Evolutionary conservation across 1,140 invertebrate species (phyloP).

Genomic region (Maconellicoccus hirsutus): DNA sequence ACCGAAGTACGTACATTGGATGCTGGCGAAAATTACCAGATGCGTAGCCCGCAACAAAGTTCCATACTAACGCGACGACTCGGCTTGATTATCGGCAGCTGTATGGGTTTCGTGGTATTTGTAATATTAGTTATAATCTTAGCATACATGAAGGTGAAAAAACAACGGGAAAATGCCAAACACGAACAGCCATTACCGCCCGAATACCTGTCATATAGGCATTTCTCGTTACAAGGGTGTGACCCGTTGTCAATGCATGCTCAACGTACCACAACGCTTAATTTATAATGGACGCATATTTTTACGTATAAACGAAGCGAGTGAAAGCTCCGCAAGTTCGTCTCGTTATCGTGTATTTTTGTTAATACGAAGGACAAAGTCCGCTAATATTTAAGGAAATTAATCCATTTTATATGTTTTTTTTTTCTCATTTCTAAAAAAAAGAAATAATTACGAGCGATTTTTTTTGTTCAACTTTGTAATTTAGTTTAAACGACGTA

Average conservation of each 20-base stretch:
- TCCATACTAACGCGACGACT: conserved; percentile 59
- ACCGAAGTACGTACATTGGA: conserved; percentile 63
- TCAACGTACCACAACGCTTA: neutral
- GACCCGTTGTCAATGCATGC: conserved; percentile 29
- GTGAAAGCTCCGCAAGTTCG: neutral
- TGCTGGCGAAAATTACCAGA: conserved; percentile 45
- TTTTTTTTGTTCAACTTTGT: neutral
- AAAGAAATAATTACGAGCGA: neutral
- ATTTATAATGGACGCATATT: conserved; percentile 1
- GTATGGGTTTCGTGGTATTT: conserved; percentile 73
- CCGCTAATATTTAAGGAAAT: neutral
- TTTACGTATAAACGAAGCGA: neutral
- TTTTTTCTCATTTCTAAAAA: neutral
- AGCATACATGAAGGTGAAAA: conserved; percentile 76
- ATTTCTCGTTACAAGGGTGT: conserved; percentile 35
- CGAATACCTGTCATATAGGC: conserved; percentile 57
- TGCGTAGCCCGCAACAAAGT: conserved; percentile 41
- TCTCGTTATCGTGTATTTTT: neutral
- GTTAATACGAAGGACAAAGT: neutral
- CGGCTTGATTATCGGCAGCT: conserved; percentile 70
- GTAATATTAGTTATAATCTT: conserved; percentile 65
- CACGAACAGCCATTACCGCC: conserved; percentile 48
- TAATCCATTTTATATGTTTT: neutral
- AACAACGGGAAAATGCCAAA: conserved; percentile 60
- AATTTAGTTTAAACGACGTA: neutral